phyloP scores from a whole-genome alignment of 1,140 invertebrate species.

The Xylocopa sonorina region DNA sequence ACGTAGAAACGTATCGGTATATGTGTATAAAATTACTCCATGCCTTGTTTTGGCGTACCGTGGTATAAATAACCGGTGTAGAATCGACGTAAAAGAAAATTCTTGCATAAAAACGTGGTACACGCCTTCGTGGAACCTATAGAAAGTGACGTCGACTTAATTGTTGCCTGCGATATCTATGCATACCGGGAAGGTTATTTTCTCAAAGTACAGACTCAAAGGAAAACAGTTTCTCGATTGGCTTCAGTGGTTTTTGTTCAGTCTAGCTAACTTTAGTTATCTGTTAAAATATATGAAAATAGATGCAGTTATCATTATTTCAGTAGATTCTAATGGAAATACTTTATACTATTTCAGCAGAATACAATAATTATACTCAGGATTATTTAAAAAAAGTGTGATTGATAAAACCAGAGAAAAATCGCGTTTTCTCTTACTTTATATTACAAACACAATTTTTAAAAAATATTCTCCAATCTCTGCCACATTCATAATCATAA shows the following conservation, averaged over 20 bases:
- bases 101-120: constrained; percentile 39
- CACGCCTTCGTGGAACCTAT: constrained; percentile 11
- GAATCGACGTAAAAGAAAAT: constrained; percentile 43
- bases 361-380: no score
- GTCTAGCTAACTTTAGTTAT: neutral
- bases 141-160: constrained; percentile 38
- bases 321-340: no score
- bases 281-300: neutral
- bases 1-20: constrained; percentile 21
- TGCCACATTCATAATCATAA: no score
- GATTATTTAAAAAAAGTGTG: no score
- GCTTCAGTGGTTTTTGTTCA: neutral
- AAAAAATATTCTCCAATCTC: no score
- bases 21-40: constrained; percentile 41
- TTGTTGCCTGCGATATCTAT: neutral
- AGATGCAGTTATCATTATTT: no score
- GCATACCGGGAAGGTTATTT: constrained; percentile 38
- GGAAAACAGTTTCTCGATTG: neutral
- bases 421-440: no score
- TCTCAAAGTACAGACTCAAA: neutral
- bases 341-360: no score
- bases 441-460: no score
- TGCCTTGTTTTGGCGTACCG: constrained; percentile 27
- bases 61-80: constrained; percentile 22
- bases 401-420: no score